Base-by-base conservation (phyloP, 2,888 invertebrate species). In the Crioceris asparagi region DNA sequence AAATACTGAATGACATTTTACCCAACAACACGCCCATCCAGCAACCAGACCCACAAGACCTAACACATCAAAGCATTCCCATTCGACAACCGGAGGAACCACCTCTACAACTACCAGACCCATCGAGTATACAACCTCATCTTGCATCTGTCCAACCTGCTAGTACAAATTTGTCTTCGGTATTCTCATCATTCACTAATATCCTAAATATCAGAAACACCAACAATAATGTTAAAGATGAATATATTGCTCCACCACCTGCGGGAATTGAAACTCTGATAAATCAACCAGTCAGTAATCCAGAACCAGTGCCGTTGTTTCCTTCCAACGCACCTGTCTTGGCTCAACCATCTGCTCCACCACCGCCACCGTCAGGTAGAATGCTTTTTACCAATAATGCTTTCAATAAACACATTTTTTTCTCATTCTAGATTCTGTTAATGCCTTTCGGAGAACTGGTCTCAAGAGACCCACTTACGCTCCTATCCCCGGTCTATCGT, bases 391-490 rank as follows among this genome's bases (percentile, higher is more conserved):
- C n/a, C n/a, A n/a, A n/a, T n/a, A n/a, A n/a, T n/a, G n/a, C n/a
- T n/a, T n/a, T n/a, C n/a, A n/a, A n/a, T n/a, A n/a, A n/a, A n/a
- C n/a, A n/a, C n/a, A n/a, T 27, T 2, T 11, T 4, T 12, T 27
- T 12, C 4, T 27, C 2, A 2, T 41, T 48, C 31, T 39, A 44
- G 60, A 55, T 42, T 39, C 59, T 19, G 40, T 49, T 14, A 69
- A 76, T 48, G 73, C 68, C 26, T 86, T 79, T 60, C 69, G 85
- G 21, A 70, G 84, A 37, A 67, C 77, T 0, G 75, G 76, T 3
- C 72, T 73, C 49, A 74, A 74, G 49, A 78, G 80, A 57, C 78
- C 82, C 53, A 66, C 73, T 3, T 86, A 87, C 60, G 86, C 85
- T 0, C 83, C 77, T 52, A 77, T 83, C 51, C 86, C 86, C 1